Evolutionary conservation across 1,140 invertebrate genomes (phyloP).

Genomic region (Sinella curviseta): DNA sequence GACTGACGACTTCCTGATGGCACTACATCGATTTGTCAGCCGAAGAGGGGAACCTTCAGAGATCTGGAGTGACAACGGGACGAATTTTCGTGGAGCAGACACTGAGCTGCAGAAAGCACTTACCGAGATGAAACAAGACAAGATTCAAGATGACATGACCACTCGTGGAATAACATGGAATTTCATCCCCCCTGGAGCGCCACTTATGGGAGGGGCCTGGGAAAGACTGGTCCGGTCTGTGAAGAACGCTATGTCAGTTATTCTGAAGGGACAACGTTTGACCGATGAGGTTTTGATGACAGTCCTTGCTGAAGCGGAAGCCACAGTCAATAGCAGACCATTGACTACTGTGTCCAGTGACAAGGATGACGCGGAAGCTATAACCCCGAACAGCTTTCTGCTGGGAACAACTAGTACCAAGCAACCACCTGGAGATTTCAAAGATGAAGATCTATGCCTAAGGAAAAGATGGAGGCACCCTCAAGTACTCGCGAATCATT

Average conservation of each 20-base stretch:
- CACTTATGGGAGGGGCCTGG: background rate
- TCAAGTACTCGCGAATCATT: slow-evolving; percentile 27
- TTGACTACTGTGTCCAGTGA: too few species aligned
- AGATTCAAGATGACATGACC: background rate
- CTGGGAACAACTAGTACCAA: background rate
- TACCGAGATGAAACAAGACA: too few species aligned
- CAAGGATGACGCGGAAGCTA: background rate
- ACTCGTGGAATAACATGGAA: background rate
- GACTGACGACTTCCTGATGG: too few species aligned
- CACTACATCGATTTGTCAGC: too few species aligned
- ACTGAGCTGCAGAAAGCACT: too few species aligned
- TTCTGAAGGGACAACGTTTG: background rate
- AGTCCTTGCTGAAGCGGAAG: background rate
- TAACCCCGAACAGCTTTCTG: too few species aligned
- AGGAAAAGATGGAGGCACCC: slow-evolving; percentile 26
- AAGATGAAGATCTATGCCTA: background rate
- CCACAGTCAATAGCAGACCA: background rate
- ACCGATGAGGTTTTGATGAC: background rate
- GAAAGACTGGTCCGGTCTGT: too few species aligned
- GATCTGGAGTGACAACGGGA: too few species aligned
- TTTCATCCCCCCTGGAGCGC: background rate
- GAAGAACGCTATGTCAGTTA: background rate
- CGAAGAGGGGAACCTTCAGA: too few species aligned
- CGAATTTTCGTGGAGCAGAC: too few species aligned
- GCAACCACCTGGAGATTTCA: background rate